These are phyloP conservation scores for Chroicocephalus ridibundus DNA, from an alignment of 2,113 vertebrate genomes.

Conservation along the genomic window DNA sequence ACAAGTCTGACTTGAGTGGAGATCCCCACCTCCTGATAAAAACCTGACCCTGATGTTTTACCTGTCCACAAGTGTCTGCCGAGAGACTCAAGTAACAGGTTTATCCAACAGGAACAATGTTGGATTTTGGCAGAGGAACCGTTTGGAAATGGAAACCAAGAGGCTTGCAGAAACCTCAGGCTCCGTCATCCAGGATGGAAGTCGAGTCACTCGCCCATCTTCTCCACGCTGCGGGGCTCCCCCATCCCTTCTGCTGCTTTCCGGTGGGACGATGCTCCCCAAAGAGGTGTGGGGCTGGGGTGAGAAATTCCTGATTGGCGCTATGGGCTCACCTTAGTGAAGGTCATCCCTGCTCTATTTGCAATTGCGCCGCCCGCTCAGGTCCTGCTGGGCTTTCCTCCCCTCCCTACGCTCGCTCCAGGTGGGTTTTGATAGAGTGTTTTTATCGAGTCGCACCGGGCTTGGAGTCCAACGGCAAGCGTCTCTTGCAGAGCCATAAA, in stretches of 20 bases:
- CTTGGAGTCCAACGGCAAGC: neutral
- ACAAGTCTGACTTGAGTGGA: fast-evolving
- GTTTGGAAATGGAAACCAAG: neutral
- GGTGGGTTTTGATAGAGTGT: neutral
- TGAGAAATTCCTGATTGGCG: neutral
- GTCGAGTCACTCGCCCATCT: neutral
- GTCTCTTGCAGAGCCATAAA: neutral
- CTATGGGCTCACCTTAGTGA: neutral
- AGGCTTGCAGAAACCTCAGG: neutral
- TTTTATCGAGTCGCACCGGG: neutral
- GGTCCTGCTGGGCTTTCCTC: neutral
- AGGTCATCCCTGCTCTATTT: neutral
- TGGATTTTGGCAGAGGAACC: neutral
- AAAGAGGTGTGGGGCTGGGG: neutral
- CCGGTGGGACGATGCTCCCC: neutral
- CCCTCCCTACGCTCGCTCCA: neutral
- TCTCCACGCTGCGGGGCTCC: neutral
- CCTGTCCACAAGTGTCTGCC: fast-evolving
- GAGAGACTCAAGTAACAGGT: neutral
- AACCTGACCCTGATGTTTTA: neutral
- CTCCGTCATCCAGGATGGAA: neutral
- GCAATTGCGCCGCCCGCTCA: neutral
- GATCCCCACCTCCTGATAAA: neutral
- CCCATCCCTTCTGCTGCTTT: neutral
- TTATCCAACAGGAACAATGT: neutral